These are phyloP conservation scores for Ovibos moschatus DNA, from an alignment of 2,113 vertebrate genomes.

Conservation along the genomic window DNA sequence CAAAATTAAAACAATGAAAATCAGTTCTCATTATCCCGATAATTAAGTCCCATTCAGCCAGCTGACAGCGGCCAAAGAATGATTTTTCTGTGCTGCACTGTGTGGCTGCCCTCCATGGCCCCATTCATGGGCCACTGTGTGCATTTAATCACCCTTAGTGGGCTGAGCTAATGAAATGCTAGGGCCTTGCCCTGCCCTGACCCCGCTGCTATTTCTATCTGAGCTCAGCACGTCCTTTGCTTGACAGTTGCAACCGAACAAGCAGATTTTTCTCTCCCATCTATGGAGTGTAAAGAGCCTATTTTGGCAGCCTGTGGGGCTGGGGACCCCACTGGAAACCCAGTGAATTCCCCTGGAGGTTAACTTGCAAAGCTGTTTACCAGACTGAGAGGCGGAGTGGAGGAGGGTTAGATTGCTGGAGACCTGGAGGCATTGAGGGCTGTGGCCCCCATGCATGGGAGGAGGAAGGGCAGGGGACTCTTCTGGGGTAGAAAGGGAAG, in stretches of 20 bases:
- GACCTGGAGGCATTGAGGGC: background rate
- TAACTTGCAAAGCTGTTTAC: constrained; percentile 76
- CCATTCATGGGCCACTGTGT: constrained; percentile 80
- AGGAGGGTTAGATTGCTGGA: background rate
- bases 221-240: constrained; percentile 81
- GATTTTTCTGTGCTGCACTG: constrained; percentile 79
- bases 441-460: background rate
- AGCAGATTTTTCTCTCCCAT: constrained; percentile 77
- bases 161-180: constrained; percentile 83
- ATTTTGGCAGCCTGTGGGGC: constrained; percentile 73
- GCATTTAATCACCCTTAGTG: constrained; percentile 81
- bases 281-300: constrained; percentile 77
- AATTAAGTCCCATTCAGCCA: constrained; percentile 77
- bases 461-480: background rate
- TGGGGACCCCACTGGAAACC: constrained; percentile 74
- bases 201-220: constrained; percentile 84
- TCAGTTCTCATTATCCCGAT: constrained; percentile 75
- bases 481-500: constrained; percentile 33
- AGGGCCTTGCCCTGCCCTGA: constrained; percentile 79
- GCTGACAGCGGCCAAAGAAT: constrained; percentile 78
- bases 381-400: constrained; percentile 50
- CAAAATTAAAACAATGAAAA: constrained; percentile 81
- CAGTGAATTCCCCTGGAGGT: constrained; percentile 66
- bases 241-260: constrained; percentile 76
- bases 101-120: constrained; percentile 74